Conservation (phyloP, 2,797 vertebrate genomes). For the Bradypodion pumilum region DNA sequence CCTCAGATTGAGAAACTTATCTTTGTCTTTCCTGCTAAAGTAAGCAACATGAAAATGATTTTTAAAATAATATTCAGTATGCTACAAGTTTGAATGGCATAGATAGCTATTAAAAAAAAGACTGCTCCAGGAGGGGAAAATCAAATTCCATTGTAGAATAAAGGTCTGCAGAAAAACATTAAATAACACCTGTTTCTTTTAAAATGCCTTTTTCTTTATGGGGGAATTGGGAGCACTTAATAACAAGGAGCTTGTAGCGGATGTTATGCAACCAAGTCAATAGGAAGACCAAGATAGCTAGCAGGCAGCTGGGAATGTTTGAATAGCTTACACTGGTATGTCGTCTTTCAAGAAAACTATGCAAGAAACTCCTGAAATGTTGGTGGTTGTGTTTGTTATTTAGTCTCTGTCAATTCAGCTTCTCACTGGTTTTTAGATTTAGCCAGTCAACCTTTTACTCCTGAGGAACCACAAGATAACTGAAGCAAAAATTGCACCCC, state of each 20-base stretch:
- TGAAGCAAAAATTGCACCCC: background rate
- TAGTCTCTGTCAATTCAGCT: constrained; percentile 37
- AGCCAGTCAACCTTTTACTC: constrained; percentile 9
- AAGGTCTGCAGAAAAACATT: too few species aligned
- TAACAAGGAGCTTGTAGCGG: background rate
- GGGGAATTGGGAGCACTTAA: background rate
- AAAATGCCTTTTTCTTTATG: too few species aligned
- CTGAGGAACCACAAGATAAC: background rate
- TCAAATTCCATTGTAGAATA: too few species aligned
- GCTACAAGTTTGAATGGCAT: background rate
- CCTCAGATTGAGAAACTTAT: background rate
- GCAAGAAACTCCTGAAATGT: constrained; percentile 40
- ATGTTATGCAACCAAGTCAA: constrained; percentile 8
- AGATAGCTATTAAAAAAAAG: too few species aligned
- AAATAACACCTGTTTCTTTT: background rate
- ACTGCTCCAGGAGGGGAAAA: too few species aligned
- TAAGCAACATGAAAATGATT: background rate
- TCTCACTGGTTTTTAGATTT: constrained; percentile 13
- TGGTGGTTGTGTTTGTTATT: background rate
- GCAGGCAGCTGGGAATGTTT: constrained; percentile 35
- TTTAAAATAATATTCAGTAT: background rate
- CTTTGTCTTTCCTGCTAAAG: background rate
- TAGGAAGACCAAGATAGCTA: background rate
- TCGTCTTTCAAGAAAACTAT: constrained; percentile 54
- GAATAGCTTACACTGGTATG: constrained; percentile 42